Base-by-base conservation (phyloP, 1,140 invertebrate genomes). In the Mizuhopecten yessoensis region DNA sequence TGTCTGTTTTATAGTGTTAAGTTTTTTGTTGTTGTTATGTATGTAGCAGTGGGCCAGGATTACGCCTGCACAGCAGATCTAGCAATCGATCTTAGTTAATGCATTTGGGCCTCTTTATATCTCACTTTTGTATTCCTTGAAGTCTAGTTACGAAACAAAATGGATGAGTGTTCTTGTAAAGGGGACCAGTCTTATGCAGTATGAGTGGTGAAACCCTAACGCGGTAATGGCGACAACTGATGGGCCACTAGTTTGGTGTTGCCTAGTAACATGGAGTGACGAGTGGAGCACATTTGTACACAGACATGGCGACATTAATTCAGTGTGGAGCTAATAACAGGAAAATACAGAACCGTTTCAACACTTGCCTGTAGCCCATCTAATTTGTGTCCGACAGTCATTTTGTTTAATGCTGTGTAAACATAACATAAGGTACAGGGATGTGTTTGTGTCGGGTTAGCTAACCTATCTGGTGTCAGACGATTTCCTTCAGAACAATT, bases 271-370 rank as follows among this genome's bases (percentile, higher is more conserved):
- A n/a, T n/a, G 11, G 9, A 9, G n/a, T 75, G 57, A 75, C 57
- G 57, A 29, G 23, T 2, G 13, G 23, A 75, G 57, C 36, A 39
- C 36, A 39, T 5, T 75, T n/a, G 29, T 75, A 75, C 57, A 57
- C 57, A 75, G 57, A 75, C 57, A 75, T 75, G 57, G 29, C 57
- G 29, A 75, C n/a, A 17, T 75, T 75, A 17, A n/a, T 75, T 23
- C 57, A 75, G 57, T 75, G 57, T 75, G 57, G n/a, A 75, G 57
- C 57, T 75, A 29, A 75, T 75, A 75, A n/a, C 57, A 29, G 29
- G 3, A 3, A n/a, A 75, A 75, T 75, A 75, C 23, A 75, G 57
- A 39, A n/a, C 23, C 9, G 45, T 75, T 23, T 5, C 57, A 29
- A 29, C 11, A 23, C 57, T 75, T 7, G 57, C 1, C 23, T 75